Evolutionary conservation across 2,888 invertebrate species (phyloP).

Genomic region (Drosophila infuscata): DNA sequence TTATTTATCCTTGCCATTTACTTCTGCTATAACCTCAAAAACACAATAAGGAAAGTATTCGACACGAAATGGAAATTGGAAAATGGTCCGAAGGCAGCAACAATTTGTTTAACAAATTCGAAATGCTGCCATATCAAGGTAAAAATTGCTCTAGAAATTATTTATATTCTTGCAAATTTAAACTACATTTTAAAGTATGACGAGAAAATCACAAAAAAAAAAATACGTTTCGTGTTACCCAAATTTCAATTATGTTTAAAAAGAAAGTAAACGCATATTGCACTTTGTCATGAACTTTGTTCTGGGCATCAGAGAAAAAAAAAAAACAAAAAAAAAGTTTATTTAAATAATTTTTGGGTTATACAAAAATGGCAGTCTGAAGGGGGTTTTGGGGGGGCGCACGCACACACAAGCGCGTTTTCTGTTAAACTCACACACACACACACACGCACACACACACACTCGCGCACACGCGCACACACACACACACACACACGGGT

Average conservation of each 20-base stretch:
- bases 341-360: slow-evolving; percentile 11
- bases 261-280: slow-evolving; percentile 64
- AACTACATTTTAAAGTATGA: background rate
- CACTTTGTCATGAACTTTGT: slow-evolving; percentile 71
- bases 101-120: slow-evolving; percentile 56
- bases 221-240: slow-evolving; percentile 25
- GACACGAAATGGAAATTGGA: slow-evolving; percentile 1
- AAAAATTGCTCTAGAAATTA: slow-evolving; percentile 1
- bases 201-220: slow-evolving; percentile 1
- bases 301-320: slow-evolving; percentile 47
- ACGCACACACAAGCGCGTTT: background rate
- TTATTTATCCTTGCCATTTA: slow-evolving; percentile 22
- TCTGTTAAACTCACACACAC: background rate
- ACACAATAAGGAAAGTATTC: slow-evolving; percentile 3
- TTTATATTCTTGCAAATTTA: background rate
- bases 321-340: slow-evolving; percentile 4
- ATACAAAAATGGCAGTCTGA: slow-evolving; percentile 38
- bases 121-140: slow-evolving; percentile 14
- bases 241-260: slow-evolving; percentile 14
- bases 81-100: slow-evolving; percentile 5
- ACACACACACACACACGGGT: background rate
- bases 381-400: background rate
- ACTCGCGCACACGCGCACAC: background rate
- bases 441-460: slow-evolving; percentile 11
- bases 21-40: slow-evolving; percentile 5